Conservation (phyloP, 2,113 vertebrate genomes). For the Chrysemys picta region DNA sequence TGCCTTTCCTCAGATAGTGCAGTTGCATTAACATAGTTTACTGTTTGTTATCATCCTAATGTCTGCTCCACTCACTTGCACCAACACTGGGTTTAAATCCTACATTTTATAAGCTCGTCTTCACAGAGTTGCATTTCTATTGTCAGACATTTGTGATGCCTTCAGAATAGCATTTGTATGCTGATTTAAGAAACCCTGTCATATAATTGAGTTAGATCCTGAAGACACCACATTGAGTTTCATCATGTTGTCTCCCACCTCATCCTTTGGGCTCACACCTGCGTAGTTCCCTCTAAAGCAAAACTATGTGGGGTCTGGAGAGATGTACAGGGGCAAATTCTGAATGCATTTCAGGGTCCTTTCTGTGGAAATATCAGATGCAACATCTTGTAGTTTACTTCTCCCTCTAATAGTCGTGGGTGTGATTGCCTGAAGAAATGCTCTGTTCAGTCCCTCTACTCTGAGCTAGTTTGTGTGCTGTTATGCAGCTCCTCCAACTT, state of each 20-base stretch:
- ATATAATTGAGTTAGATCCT: background rate
- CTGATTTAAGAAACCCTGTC: background rate
- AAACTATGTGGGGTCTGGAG: background rate
- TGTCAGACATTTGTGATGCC: background rate
- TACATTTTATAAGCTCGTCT: background rate
- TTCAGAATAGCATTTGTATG: background rate
- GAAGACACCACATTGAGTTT: background rate
- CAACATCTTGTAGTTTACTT: background rate
- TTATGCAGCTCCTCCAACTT: too few species aligned
- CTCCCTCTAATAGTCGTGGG: background rate
- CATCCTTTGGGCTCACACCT: background rate
- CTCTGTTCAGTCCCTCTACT: background rate
- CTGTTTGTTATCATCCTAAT: background rate
- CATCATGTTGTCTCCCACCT: background rate
- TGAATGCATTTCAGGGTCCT: background rate
- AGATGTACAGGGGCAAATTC: background rate
- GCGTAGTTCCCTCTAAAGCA: background rate
- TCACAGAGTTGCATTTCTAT: background rate
- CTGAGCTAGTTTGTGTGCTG: background rate
- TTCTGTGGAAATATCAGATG: background rate
- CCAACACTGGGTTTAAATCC: background rate
- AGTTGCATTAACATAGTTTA: background rate
- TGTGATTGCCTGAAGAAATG: background rate
- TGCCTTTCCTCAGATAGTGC: background rate
- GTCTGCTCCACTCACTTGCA: background rate